A percentile compares a stretch with the other conserved stretches of the same genome.
Conservation (phyloP, 2,888 invertebrate genomes). For the Tryphoninae sp. region DNA sequence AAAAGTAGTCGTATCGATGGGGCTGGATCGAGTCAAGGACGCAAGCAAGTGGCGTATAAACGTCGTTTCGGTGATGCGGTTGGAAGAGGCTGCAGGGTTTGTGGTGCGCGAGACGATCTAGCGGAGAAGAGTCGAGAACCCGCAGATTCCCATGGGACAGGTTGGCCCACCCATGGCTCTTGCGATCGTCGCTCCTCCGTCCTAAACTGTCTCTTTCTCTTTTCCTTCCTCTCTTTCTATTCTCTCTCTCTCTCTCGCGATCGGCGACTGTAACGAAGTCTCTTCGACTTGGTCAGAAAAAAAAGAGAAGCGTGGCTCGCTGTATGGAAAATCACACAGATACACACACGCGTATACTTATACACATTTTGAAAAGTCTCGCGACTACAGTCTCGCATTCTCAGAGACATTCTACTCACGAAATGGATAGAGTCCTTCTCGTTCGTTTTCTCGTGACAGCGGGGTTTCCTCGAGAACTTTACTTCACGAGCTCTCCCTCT, state of each 20-base stretch:
- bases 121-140: constrained; percentile 58
- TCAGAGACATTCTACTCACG: constrained; percentile 64
- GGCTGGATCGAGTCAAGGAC: constrained; percentile 41
- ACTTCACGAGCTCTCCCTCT: constrained; percentile 28
- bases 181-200: constrained; percentile 58
- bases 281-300: background rate
- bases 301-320: constrained; percentile 17
- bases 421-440: constrained; percentile 78
- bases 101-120: constrained; percentile 55
- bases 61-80: constrained; percentile 45
- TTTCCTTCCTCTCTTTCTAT: constrained; percentile 29
- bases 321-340: constrained; percentile 24
- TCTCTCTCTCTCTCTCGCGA: constrained; percentile 5
- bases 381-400: constrained; percentile 45
- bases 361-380: constrained; percentile 11
- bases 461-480: constrained; percentile 68
- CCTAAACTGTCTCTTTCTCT: constrained; percentile 30
- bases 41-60: constrained; percentile 14
- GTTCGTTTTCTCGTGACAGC: constrained; percentile 75
- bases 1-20: background rate
- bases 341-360: background rate
- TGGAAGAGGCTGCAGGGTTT: constrained; percentile 62
- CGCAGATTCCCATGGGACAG: constrained; percentile 73
- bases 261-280: constrained; percentile 26
- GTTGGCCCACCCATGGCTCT: constrained; percentile 80